A percentile compares a stretch with the other conserved stretches of the same genome.
Conservation (phyloP, 2,888 invertebrate genomes). For the Saturnia pavonia region DNA sequence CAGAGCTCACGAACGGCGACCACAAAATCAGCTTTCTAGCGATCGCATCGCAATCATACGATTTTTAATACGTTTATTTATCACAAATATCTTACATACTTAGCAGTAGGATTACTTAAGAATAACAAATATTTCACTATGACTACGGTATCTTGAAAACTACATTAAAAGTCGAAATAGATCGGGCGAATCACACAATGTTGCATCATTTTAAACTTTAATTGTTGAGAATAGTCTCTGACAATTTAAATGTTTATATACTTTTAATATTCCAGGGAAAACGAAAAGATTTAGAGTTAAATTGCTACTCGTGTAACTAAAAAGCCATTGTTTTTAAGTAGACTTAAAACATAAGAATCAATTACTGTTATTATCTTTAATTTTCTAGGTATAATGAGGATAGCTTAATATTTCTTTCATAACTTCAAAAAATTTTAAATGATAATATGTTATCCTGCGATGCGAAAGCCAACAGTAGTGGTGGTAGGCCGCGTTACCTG, state of each 20-base stretch:
- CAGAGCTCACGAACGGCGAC: conserved; percentile 70
- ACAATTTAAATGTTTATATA: not conserved
- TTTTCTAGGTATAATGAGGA: too few species aligned
- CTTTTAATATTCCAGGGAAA: not conserved
- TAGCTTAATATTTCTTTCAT: too few species aligned
- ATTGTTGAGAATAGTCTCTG: not conserved
- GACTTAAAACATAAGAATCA: not conserved
- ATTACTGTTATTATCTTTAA: too few species aligned
- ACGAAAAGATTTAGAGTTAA: not conserved
- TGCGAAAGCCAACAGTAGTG: conserved; percentile 50
- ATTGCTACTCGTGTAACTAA: not conserved
- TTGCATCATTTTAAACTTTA: not conserved
- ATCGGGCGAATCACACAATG: not conserved
- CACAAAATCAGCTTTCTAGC: conserved; percentile 51
- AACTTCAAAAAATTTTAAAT: too few species aligned
- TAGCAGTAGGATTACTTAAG: not conserved
- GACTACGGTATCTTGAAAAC: not conserved
- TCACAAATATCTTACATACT: not conserved
- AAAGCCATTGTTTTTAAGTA: not conserved
- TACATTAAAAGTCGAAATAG: not conserved
- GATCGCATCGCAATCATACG: conserved; percentile 51
- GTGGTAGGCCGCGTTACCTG: conserved; percentile 72
- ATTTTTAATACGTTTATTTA: not conserved
- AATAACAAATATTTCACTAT: not conserved
- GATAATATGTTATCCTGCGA: conserved; percentile 28